phyloP scores from a whole-genome alignment of 1,140 invertebrate genomes.

The Scaptodrosophila lebanonensis region DNA sequence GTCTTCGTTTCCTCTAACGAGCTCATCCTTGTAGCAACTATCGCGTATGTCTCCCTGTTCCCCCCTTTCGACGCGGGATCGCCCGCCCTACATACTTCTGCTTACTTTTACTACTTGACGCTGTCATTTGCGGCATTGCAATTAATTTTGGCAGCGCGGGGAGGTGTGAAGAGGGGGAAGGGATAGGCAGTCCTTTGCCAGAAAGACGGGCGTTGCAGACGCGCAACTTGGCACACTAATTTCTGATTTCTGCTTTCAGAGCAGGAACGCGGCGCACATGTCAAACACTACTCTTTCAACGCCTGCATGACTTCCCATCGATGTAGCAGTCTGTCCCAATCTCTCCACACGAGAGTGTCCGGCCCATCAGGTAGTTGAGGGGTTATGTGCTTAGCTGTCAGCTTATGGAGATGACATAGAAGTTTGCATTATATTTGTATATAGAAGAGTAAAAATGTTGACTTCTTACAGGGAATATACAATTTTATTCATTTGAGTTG shows the following conservation, averaged over 20 bases:
- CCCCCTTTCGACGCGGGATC: constrained; percentile 3
- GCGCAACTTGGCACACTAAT: constrained; percentile 62
- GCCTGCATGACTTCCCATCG: constrained; percentile 55
- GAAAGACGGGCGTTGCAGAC: constrained; percentile 1
- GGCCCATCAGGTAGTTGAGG: too few species aligned
- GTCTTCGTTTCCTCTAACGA: constrained; percentile 63
- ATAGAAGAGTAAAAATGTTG: too few species aligned
- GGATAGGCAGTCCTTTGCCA: background rate
- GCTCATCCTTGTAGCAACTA: constrained; percentile 67
- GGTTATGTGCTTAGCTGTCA: too few species aligned
- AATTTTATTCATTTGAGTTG: too few species aligned
- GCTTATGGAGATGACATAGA: too few species aligned
- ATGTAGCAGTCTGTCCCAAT: too few species aligned
- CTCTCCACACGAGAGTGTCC: too few species aligned
- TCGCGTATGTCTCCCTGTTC: constrained; percentile 44
- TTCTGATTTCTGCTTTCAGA: constrained; percentile 50
- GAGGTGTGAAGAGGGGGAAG: constrained; percentile 9
- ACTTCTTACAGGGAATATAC: too few species aligned
- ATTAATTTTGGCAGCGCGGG: constrained; percentile 48
- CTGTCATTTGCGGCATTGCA: constrained; percentile 73
- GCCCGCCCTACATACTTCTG: constrained; percentile 28
- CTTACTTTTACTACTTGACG: constrained; percentile 74
- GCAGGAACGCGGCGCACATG: constrained; percentile 23
- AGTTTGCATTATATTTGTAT: too few species aligned
- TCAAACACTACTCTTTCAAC: constrained; percentile 68